Conservation (phyloP, 2,888 invertebrate genomes). For the Cerastis rubricosa region DNA sequence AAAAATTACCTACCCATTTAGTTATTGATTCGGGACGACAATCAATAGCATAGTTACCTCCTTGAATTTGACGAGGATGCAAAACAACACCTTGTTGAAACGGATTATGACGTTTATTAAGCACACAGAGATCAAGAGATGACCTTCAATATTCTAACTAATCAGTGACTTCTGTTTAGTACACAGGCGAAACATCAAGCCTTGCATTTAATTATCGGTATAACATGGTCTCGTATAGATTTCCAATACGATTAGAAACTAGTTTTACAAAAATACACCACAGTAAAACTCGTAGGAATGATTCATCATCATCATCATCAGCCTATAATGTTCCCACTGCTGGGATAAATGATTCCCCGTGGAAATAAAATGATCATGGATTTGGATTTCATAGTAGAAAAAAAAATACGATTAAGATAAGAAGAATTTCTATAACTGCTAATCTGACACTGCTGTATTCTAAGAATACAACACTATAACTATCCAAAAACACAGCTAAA, state of each 20-base stretch:
- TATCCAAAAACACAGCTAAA: neutral
- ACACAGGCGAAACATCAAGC: too few relatives aligned
- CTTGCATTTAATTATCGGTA: too few relatives aligned
- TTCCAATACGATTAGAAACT: too few relatives aligned
- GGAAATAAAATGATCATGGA: neutral
- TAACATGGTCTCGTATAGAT: too few relatives aligned
- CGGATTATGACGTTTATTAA: neutral
- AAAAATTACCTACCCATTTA: too few relatives aligned
- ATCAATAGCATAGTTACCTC: too few relatives aligned
- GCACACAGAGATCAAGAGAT: neutral
- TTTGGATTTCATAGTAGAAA: neutral
- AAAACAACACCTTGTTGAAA: too few relatives aligned
- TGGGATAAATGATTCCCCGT: neutral
- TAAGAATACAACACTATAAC: neutral
- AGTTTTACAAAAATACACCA: neutral
- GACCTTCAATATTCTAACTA: neutral
- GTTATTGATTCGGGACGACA: too few relatives aligned
- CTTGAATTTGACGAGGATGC: too few relatives aligned
- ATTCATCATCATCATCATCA: too few relatives aligned
- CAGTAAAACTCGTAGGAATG: neutral
- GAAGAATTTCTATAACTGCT: neutral
- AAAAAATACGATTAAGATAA: neutral
- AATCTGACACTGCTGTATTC: neutral
- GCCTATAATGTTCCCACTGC: too few relatives aligned
- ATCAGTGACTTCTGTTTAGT: neutral